Base-by-base conservation (phyloP, 2,113 vertebrate genomes). In the Cyphomyrus plagiostoma region DNA sequence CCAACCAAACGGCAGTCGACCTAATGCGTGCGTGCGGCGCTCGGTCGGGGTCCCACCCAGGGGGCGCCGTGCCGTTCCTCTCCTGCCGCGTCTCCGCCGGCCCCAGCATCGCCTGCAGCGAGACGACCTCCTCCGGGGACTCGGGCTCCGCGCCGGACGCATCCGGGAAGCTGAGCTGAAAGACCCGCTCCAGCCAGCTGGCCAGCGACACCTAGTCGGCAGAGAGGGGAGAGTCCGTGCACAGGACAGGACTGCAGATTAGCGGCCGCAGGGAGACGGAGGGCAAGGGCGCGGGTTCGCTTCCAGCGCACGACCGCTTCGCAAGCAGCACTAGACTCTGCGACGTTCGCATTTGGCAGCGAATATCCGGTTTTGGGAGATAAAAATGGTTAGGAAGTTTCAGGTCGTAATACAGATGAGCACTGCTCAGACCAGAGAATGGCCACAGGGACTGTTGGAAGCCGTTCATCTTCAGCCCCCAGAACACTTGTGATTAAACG, bases 101-200 rank as follows among this genome's bases (percentile, higher is more conserved):
- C 92, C 97, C 96, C 93, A 99, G 93, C 90, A 98, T 94, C 53
- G 88, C 83, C 92, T 92, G 94, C 90, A 99, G 95, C 15, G 97
- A 94, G 90, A 74, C 90, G 89, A 98, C 95, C 13, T 90, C 26
- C 1, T 94, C 92, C 90, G 89, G 95, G 88, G 94, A 85, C 85
- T 92, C 95, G 88, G 94, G 86, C 85, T 92, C 52, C 35, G 23
- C 19, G 39, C 94, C 90, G 86, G 94, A 91, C 1, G 93, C 87
- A 70, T 94, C 94, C 92, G 97, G 97, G 94, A 99, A 99, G 94
- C 97, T 98, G 82, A 91, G 94, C 94, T 96, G 96, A 91, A 99
- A 98, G 93, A 99, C 94, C 94, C 94, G 95, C 93, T 98, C 97
- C 94, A 99, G 93, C 26, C 97, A 97, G 92, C 94, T 95, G 90